A percentile compares a stretch with the other conserved stretches of the same genome.
These are phyloP conservation scores for Trachelus tabidus DNA, from an alignment of 2,888 invertebrate genomes.

Conservation along the genomic window DNA sequence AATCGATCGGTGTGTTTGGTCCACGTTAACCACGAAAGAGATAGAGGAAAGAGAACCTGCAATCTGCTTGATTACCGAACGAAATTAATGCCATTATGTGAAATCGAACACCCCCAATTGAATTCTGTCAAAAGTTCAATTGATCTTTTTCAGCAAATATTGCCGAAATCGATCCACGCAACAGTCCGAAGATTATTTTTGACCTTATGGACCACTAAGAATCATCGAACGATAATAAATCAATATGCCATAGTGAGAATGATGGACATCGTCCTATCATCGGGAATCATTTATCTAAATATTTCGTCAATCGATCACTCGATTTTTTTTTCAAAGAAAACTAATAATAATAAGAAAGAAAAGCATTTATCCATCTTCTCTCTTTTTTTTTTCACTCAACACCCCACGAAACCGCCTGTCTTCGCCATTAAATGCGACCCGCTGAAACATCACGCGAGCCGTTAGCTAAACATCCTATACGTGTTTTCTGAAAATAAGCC, in stretches of 20 bases:
- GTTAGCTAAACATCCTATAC: not conserved
- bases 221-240: not conserved
- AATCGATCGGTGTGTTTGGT: not conserved
- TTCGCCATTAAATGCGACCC: not conserved
- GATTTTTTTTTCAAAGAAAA: not conserved
- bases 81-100: not conserved
- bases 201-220: not conserved
- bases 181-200: not conserved
- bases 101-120: not conserved
- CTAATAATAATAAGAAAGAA: not conserved
- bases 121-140: not conserved
- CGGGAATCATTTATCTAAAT: not conserved
- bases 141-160: not conserved
- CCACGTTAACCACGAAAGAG: not conserved
- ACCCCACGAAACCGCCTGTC: not conserved
- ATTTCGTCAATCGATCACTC: not conserved
- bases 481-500: not conserved
- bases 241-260: not conserved
- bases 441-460: not conserved
- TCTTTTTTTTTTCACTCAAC: not conserved
- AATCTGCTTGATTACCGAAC: not conserved
- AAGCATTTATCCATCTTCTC: not conserved
- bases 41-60: not conserved
- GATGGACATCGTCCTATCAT: not conserved
- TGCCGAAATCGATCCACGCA: not conserved